phyloP scores from a whole-genome alignment of 2,888 invertebrate genomes.

The Hirtodrosophila duncani region DNA sequence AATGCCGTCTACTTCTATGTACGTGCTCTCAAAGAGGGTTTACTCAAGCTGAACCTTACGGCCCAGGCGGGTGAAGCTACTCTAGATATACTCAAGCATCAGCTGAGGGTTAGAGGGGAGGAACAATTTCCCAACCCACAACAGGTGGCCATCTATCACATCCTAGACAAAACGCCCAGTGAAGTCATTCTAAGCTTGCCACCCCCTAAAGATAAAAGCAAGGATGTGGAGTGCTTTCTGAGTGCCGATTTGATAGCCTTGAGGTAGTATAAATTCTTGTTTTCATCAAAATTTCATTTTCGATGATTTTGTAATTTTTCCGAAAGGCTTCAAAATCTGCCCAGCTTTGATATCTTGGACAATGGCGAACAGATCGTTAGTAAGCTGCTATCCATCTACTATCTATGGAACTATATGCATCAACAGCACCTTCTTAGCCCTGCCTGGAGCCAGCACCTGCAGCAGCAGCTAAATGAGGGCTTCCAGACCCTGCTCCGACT shows the following conservation, averaged over 20 bases:
- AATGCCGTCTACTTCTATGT: neutral
- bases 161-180: neutral
- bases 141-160: neutral
- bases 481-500: conserved; percentile 28
- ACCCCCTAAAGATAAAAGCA: neutral
- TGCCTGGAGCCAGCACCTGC: neutral
- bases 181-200: neutral
- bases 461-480: conserved; percentile 19
- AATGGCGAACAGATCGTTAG: conserved; percentile 30
- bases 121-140: neutral
- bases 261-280: too few species aligned
- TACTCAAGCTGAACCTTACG: conserved; percentile 2
- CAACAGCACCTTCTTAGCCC: neutral
- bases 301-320: too few species aligned
- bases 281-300: too few species aligned
- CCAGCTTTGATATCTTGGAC: neutral
- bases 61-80: too few species aligned
- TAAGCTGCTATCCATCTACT: conserved; percentile 16
- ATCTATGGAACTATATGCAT: conserved; percentile 19
- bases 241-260: conserved; percentile 7
- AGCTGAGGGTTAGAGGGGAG: neutral
- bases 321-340: neutral
- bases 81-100: neutral
- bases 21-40: neutral
- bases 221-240: conserved; percentile 14